phyloP scores from a whole-genome alignment of 2,113 vertebrate species.

The Cryptoleucopteryx plumbea region DNA sequence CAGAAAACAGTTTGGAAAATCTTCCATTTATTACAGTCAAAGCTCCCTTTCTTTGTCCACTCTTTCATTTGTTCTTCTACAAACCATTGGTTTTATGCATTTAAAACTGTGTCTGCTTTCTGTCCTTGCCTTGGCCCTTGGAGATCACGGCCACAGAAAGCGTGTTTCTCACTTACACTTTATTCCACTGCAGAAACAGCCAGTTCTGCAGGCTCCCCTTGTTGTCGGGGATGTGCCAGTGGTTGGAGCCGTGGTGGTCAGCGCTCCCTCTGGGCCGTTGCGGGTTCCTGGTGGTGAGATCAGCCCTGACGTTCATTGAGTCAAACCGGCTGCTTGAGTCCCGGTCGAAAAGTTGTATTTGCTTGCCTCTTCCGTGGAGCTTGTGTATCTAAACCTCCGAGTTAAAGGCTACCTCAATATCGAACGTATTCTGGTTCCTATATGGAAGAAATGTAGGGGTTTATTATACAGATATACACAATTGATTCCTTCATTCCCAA shows the following conservation, averaged over 20 bases:
- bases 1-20: not conserved
- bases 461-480: not conserved
- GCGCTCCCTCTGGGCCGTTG: not conserved
- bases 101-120: not conserved
- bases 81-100: not conserved
- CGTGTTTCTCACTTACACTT: accelerated
- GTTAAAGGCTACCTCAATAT: not conserved
- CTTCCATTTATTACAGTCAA: not conserved
- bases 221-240: not conserved
- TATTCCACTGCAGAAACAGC: not conserved
- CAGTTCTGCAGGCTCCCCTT: not conserved
- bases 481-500: not conserved
- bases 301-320: not conserved
- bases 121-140: not conserved
- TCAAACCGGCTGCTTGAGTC: not conserved
- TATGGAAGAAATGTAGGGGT: not conserved
- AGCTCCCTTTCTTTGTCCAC: not conserved
- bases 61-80: not conserved
- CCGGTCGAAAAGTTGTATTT: not conserved
- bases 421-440: not conserved
- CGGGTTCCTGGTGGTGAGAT: not conserved
- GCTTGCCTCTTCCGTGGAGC: not conserved
- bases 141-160: not conserved
- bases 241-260: accelerated
- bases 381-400: not conserved